Evolutionary conservation across 2,797 vertebrate genomes (phyloP).

Genomic region (Myotis vivesi): DNA sequence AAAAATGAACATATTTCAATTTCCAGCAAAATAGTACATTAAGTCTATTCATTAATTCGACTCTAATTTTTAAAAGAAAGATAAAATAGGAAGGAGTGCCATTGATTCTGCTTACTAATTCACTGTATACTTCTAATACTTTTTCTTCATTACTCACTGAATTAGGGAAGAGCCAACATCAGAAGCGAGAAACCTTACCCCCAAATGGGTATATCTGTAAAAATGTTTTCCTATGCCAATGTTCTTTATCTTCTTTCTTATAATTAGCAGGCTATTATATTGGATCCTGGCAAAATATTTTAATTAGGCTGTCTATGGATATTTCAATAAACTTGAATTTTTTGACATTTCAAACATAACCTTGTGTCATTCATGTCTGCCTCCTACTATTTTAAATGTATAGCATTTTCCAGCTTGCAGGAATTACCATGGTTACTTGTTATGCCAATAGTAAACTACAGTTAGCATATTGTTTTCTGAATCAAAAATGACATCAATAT

Average conservation of each 20-base stretch:
- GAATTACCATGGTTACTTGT: slow-evolving; percentile 76
- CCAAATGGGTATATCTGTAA: slow-evolving; percentile 24
- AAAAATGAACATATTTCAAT: background rate
- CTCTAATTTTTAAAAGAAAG: slow-evolving; percentile 5
- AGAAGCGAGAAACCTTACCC: slow-evolving; percentile 32
- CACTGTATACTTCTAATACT: background rate
- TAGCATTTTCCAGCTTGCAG: slow-evolving; percentile 58
- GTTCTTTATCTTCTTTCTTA: slow-evolving; percentile 61
- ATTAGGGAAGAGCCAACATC: slow-evolving; percentile 22
- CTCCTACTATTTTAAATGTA: slow-evolving; percentile 65
- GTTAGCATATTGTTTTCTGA: slow-evolving; percentile 36
- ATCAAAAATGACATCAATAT: slow-evolving; percentile 41
- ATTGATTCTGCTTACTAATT: background rate
- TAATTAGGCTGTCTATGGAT: slow-evolving; percentile 65
- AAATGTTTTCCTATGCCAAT: slow-evolving; percentile 49
- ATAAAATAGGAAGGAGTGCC: background rate
- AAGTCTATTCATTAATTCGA: background rate
- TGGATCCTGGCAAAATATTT: slow-evolving; percentile 68
- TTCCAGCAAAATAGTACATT: background rate
- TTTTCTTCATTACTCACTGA: slow-evolving; percentile 24
- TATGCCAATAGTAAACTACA: slow-evolving; percentile 46
- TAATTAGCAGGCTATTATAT: slow-evolving; percentile 65
- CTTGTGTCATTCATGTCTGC: slow-evolving; percentile 56
- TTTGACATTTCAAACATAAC: slow-evolving; percentile 75
- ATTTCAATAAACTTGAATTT: slow-evolving; percentile 68